phyloP scores from a whole-genome alignment of 2,797 vertebrate genomes.

The Leptodactylus fallax region DNA sequence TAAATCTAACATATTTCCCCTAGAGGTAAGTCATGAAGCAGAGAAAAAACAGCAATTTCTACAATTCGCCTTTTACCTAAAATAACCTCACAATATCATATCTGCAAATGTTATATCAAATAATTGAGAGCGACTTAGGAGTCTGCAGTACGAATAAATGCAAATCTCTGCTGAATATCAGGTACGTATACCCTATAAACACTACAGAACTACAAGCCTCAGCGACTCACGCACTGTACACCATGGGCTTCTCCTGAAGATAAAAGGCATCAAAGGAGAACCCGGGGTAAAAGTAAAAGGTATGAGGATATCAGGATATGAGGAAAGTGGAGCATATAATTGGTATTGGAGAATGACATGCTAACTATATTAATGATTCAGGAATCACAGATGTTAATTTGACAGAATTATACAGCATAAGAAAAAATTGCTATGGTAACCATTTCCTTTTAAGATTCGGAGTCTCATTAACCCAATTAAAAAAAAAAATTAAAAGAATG shows the following conservation, averaged over 20 bases:
- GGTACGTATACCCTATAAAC: too few relatives aligned
- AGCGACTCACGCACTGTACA: too few relatives aligned
- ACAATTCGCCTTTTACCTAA: not conserved
- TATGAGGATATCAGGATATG: not conserved
- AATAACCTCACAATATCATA: not conserved
- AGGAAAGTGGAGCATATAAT: conserved; percentile 17
- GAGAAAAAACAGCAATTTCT: not conserved
- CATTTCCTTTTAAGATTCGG: conserved; percentile 10
- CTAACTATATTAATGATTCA: conserved; percentile 52
- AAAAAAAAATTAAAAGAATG: not conserved
- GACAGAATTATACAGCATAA: conserved; percentile 28
- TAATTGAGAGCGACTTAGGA: not conserved
- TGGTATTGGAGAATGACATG: conserved; percentile 10
- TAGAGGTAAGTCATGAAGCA: conserved; percentile 17
- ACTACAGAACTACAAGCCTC: too few relatives aligned
- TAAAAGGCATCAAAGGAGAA: too few relatives aligned
- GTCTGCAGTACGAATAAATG: not conserved
- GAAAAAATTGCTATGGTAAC: conserved; percentile 51
- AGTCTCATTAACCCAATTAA: conserved; percentile 38
- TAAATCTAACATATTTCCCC: not conserved
- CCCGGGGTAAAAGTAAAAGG: not conserved
- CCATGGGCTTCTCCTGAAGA: too few relatives aligned
- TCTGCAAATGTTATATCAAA: not conserved
- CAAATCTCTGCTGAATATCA: too few relatives aligned
- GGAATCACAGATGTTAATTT: conserved; percentile 45